Evolutionary conservation across 2,888 invertebrate species (phyloP), one percentile per base, ranked within the genome.

Genomic region (Theretra japonica): DNA sequence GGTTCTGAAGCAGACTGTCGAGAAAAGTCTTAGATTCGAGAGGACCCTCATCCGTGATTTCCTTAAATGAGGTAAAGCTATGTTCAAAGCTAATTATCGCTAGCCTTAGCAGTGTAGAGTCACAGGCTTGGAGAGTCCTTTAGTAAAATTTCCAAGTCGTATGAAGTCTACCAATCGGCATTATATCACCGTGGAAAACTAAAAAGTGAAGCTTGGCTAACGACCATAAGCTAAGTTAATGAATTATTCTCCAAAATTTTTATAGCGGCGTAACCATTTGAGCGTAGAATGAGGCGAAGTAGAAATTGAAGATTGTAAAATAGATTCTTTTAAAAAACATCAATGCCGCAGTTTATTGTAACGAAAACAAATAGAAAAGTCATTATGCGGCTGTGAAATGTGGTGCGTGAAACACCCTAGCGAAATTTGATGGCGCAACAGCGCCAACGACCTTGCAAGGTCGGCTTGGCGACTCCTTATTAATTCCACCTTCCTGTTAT

Each of bases 401-500:
- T 81, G 33, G 79, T 79, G 77, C 76, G 75, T 84, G 81, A 79
- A 79, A 82, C 76, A 77, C 78, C 78, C 79, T 75, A 78, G 76
- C 77, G 60, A 76, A 59, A 81, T 65, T 65, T 33, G 70, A 65
- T 65, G 70, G 53, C 70, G 65, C 60, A 23, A 78, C 78, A 82
- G 80, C 83, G 84, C 80, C 83, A 84, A 82, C 85, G 88, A 89
- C 90, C 90, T 89, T 86, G 86, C 84, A 88, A 91, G 92, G 92
- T 88, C 89, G 82, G 70, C n/a, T 2, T 19, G 17, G 62, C 62
- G 65, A 19, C 62, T 53, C 41, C 50, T 33, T 50, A 50, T 50
- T 41, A 30, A 70, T 77, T 80, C 74, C 75, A 76, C 80, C 79
- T 78, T 79, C 77, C 76, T 76, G 68, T 65, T 53, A 41, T 65